These are phyloP conservation scores for Xestoiulus laeticollis DNA, from an alignment of 2,888 invertebrate species.

Conservation along the genomic window DNA sequence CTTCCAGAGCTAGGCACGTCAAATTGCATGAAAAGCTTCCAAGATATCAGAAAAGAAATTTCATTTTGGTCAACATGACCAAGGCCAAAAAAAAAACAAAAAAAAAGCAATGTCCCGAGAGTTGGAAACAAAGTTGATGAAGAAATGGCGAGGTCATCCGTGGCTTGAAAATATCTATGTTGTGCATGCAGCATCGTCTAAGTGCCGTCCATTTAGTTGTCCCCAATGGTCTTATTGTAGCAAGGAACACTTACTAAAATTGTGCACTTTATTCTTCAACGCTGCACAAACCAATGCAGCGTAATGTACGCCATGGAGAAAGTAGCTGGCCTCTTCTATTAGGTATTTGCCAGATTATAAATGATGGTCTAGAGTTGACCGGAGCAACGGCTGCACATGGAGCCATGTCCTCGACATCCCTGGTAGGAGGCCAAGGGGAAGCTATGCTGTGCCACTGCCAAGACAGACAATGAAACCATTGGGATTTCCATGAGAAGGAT, in stretches of 20 bases:
- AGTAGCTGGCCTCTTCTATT: background rate
- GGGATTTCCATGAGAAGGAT: conserved; percentile 12
- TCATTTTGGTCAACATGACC: background rate
- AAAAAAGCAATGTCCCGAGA: background rate
- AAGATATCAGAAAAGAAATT: background rate
- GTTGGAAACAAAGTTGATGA: background rate
- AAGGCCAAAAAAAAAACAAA: background rate
- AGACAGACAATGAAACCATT: conserved; percentile 39
- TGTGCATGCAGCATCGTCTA: background rate
- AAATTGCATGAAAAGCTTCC: background rate
- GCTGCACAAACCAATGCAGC: background rate
- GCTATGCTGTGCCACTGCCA: background rate
- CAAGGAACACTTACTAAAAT: conserved; percentile 21
- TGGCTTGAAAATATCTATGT: background rate
- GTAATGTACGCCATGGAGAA: background rate
- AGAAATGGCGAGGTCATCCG: background rate
- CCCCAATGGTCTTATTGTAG: background rate
- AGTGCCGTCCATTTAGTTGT: conserved; percentile 33
- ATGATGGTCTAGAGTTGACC: conserved; percentile 21
- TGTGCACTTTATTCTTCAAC: conserved; percentile 31
- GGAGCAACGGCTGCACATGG: conserved; percentile 11
- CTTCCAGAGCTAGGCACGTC: too few relatives aligned
- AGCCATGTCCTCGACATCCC: conserved; percentile 40
- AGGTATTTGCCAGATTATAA: conserved; percentile 1
- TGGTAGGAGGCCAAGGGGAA: conserved; percentile 41